Percentiles rank a stretch among this genome's conserved stretches.
phyloP scores from a whole-genome alignment of 37 sponge, comb jelly and placozoan species.

The Axinella damicornis region DNA sequence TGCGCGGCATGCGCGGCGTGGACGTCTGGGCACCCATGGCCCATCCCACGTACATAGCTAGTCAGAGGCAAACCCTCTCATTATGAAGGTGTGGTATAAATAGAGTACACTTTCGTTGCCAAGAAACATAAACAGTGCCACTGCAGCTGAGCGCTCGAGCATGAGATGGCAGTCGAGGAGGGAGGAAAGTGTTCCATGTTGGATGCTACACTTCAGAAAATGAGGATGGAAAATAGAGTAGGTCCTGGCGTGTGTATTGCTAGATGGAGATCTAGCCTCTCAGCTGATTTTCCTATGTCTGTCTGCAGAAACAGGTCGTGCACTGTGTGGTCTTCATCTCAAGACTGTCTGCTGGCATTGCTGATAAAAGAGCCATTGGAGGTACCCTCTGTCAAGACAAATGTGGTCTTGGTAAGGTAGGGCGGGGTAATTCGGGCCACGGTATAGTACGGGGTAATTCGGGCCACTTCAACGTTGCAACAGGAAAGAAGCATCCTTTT shows the following conservation, averaged over 20 bases:
- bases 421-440: no score
- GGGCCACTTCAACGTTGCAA: no score
- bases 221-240: conserved; percentile 65
- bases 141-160: no score
- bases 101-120: background rate
- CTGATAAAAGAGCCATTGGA: conserved; percentile 72
- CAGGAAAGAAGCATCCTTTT: no score
- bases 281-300: no score
- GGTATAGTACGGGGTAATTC: no score
- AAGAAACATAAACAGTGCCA: conserved; percentile 1
- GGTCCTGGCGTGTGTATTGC: background rate
- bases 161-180: conserved; percentile 28
- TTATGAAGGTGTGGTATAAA: no score
- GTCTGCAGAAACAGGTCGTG: conserved; percentile 56
- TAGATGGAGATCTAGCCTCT: no score
- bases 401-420: no score
- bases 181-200: conserved; percentile 52
- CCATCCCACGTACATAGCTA: background rate
- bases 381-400: conserved; percentile 24
- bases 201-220: conserved; percentile 55
- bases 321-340: conserved; percentile 53
- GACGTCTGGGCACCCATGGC: no score
- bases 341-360: conserved; percentile 56
- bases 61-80: no score
- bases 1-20: no score